Evolutionary conservation across 2,113 vertebrate species (phyloP).

Genomic region (Aramus guarauna): DNA sequence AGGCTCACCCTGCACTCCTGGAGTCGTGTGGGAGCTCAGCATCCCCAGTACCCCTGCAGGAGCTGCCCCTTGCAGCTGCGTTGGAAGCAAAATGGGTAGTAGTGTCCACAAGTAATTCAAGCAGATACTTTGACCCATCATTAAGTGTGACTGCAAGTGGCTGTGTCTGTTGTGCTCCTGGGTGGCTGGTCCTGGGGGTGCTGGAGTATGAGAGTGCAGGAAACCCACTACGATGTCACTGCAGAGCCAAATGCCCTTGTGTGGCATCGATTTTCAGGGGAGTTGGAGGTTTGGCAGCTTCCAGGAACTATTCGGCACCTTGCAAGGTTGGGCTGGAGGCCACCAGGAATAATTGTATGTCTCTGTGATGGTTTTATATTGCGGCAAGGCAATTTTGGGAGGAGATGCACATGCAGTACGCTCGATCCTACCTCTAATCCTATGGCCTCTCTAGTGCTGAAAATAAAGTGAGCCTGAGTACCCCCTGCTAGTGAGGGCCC

Average conservation of each 20-base stretch:
- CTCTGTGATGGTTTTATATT: neutral
- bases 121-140: neutral
- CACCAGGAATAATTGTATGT: neutral
- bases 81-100: neutral
- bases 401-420: neutral
- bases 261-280: neutral
- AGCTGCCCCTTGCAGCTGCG: neutral
- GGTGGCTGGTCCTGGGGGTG: accelerated
- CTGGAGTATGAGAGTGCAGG: neutral
- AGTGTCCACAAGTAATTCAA: neutral
- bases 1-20: neutral
- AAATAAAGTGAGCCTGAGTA: neutral
- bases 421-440: neutral
- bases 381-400: neutral
- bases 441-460: neutral
- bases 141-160: neutral
- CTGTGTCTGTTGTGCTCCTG: accelerated
- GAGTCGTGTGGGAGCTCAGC: neutral
- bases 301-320: neutral
- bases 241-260: neutral
- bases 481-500: accelerated
- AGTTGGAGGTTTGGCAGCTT: neutral
- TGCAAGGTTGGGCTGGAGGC: neutral
- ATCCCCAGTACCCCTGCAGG: neutral
- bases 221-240: accelerated